Percentiles rank a stretch among this genome's conserved stretches.
Evolutionary conservation across 2,888 invertebrate genomes (phyloP).

Genomic region (Coleophora deauratella): DNA sequence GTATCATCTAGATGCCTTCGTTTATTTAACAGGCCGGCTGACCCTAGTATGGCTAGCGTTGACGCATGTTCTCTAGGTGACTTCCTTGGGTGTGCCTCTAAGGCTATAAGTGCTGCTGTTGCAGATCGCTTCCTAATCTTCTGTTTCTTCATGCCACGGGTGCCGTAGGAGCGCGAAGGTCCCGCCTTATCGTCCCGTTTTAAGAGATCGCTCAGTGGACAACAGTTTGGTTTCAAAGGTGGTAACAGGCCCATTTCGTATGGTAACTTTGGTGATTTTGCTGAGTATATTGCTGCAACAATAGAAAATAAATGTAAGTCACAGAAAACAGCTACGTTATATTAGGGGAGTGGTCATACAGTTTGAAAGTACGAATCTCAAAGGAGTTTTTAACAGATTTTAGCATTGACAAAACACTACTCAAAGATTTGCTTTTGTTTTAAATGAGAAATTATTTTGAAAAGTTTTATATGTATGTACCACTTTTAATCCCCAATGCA

Average conservation of each 20-base stretch:
- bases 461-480: too few relatives aligned
- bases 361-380: background rate
- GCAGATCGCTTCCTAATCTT: constrained; percentile 46
- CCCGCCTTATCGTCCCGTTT: constrained; percentile 54
- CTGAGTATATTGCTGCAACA: constrained; percentile 69
- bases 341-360: background rate
- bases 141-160: constrained; percentile 56
- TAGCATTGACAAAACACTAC: too few relatives aligned
- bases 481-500: too few relatives aligned
- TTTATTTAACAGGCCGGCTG: constrained; percentile 73
- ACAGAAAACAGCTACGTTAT: too few relatives aligned
- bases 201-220: constrained; percentile 61
- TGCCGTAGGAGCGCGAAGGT: constrained; percentile 53
- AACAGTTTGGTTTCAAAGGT: constrained; percentile 74
- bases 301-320: constrained; percentile 11
- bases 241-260: constrained; percentile 82
- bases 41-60: constrained; percentile 85
- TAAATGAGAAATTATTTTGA: too few relatives aligned
- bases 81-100: constrained; percentile 80
- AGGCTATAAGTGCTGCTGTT: constrained; percentile 39
- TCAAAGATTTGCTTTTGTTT: too few relatives aligned
- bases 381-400: too few relatives aligned
- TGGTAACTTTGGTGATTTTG: constrained; percentile 80
- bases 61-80: constrained; percentile 92
- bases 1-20: constrained; percentile 58